phyloP scores from a whole-genome alignment of 2,888 invertebrate genomes.

The Litoditis marina region DNA sequence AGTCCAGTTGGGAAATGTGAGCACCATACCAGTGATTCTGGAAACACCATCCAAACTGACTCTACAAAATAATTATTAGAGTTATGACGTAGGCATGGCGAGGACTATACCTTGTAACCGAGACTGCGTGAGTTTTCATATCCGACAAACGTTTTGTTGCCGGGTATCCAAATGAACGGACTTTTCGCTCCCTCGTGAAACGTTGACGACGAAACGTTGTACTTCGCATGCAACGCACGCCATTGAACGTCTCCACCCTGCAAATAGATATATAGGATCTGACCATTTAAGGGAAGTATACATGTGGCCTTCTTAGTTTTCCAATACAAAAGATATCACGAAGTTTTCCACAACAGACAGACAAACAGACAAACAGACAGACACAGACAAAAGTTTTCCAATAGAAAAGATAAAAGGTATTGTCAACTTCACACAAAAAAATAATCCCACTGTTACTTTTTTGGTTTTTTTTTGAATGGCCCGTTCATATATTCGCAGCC shows the following conservation, averaged over 20 bases:
- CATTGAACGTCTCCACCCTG: slow-evolving; percentile 55
- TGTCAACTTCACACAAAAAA: too few species aligned
- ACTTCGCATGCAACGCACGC: slow-evolving; percentile 35
- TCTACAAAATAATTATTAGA: background rate
- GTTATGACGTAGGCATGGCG: background rate
- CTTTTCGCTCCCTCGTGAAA: slow-evolving; percentile 51
- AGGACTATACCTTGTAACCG: slow-evolving; percentile 40
- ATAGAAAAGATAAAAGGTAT: too few species aligned
- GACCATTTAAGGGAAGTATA: background rate
- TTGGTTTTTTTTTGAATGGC: too few species aligned
- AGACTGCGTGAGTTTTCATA: slow-evolving; percentile 57
- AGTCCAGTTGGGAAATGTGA: too few species aligned
- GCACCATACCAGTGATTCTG: too few species aligned
- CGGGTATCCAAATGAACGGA: slow-evolving; percentile 51
- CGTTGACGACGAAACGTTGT: slow-evolving; percentile 21
- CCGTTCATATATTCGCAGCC: too few species aligned
- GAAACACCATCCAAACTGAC: too few species aligned
- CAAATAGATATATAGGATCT: background rate
- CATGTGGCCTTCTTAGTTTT: background rate
- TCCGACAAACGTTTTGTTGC: slow-evolving; percentile 49
- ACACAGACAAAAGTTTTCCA: too few species aligned
- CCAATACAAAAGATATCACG: too few species aligned
- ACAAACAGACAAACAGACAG: too few species aligned
- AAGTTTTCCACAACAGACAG: too few species aligned
- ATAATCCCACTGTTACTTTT: too few species aligned